A percentile compares a stretch with the other conserved stretches of the same genome.
These are phyloP conservation scores for Glyphotaelius pellucidus DNA, from an alignment of 2,888 invertebrate genomes.

Conservation along the genomic window DNA sequence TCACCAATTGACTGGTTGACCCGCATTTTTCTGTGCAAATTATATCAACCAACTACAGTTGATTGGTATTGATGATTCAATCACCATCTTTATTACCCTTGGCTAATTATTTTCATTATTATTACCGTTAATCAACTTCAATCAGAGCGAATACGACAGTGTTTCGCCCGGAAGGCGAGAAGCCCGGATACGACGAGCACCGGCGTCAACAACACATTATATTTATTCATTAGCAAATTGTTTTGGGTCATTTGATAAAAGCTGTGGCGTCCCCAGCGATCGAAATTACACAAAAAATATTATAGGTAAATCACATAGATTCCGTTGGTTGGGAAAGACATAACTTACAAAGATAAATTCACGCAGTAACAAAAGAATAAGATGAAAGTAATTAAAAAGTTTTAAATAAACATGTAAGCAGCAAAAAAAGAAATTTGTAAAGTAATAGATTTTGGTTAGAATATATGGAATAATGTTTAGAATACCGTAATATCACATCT, in stretches of 20 bases:
- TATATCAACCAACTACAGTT: neutral
- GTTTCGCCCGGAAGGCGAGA: neutral
- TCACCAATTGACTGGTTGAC: neutral
- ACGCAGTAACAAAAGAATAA: too few species aligned
- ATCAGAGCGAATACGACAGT: neutral
- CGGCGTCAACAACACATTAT: neutral
- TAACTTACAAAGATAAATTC: too few species aligned
- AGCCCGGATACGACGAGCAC: neutral
- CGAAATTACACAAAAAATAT: neutral
- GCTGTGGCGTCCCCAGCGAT: neutral
- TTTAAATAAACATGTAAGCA: too few species aligned
- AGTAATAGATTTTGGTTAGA: too few species aligned
- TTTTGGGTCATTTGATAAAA: neutral
- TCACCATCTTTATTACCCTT: neutral
- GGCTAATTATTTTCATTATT: neutral
- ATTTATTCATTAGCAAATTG: neutral
- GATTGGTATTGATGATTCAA: neutral
- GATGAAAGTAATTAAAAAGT: too few species aligned
- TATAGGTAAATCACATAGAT: too few species aligned
- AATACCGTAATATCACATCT: too few species aligned
- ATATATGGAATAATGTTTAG: too few species aligned
- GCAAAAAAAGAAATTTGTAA: too few species aligned
- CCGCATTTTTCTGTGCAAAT: neutral
- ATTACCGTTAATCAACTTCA: neutral
- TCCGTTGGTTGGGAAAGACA: too few species aligned